Percentiles rank a stretch among this genome's conserved stretches.
phyloP scores from a whole-genome alignment of 2,113 vertebrate genomes.

The Columba livia region DNA sequence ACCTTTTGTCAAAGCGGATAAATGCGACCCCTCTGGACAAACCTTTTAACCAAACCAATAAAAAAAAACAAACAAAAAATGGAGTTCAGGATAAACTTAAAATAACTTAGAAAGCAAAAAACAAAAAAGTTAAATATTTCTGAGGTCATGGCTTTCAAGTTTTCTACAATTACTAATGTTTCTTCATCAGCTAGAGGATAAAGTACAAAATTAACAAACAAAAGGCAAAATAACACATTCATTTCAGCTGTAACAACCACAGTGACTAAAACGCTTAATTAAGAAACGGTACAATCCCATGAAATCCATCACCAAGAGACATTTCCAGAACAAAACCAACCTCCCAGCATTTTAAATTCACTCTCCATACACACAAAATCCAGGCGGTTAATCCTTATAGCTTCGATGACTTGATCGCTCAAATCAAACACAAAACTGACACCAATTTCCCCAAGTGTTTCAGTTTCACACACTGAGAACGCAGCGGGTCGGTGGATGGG shows the following conservation, averaged over 20 bases:
- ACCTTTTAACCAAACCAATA: conserved; percentile 80
- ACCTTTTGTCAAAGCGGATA: conserved; percentile 95
- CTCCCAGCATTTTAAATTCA: neutral
- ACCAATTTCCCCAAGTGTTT: neutral
- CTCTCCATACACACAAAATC: neutral
- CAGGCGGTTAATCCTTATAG: neutral
- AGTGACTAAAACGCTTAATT: neutral
- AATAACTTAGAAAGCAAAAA: conserved; percentile 67
- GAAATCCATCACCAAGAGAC: neutral
- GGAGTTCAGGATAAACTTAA: conserved; percentile 32
- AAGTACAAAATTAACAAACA: conserved; percentile 28
- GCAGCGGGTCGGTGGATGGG: neutral
- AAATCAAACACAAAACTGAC: neutral
- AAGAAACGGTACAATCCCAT: neutral
- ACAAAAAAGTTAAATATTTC: conserved; percentile 46
- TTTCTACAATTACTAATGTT: neutral
- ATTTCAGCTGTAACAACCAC: neutral
- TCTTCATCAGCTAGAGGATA: conserved; percentile 4
- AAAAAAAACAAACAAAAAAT: conserved; percentile 22
- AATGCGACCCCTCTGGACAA: conserved; percentile 95
- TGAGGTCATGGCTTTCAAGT: conserved; percentile 31
- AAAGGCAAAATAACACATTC: conserved; percentile 13
- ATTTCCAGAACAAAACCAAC: neutral
- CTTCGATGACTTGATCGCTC: neutral
- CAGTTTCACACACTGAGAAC: neutral